These are phyloP conservation scores for Battus philenor DNA, from an alignment of 1,140 invertebrate genomes.

Conservation along the genomic window DNA sequence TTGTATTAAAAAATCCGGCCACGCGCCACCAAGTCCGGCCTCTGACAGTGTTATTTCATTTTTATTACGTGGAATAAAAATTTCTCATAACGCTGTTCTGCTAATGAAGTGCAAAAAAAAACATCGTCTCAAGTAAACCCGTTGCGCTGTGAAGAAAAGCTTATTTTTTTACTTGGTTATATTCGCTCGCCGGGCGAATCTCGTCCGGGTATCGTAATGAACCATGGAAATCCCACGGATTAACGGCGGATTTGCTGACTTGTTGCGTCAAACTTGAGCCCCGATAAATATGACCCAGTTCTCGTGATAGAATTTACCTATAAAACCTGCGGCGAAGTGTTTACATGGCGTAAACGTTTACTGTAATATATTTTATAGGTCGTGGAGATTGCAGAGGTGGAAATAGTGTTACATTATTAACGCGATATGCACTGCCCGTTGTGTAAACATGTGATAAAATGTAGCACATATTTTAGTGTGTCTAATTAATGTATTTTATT, in stretches of 20 bases:
- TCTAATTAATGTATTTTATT: no score
- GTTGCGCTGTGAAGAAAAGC: slow-evolving; percentile 1
- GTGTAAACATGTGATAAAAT: no score
- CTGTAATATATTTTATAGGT: slow-evolving; percentile 11
- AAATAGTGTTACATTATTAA: slow-evolving; percentile 2
- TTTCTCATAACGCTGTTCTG: not conserved
- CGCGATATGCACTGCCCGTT: no score
- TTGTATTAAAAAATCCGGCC: not conserved
- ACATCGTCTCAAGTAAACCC: not conserved
- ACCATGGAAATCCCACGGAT: slow-evolving; percentile 3
- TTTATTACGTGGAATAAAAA: slow-evolving; percentile 11
- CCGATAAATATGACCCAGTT: slow-evolving; percentile 17
- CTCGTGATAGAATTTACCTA: slow-evolving; percentile 13
- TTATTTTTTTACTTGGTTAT: slow-evolving; percentile 2
- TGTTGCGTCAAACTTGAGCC: slow-evolving; percentile 8
- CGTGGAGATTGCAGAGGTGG: not conserved
- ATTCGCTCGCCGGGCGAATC: not conserved
- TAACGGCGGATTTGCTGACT: slow-evolving; percentile 5
- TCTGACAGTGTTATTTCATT: slow-evolving; percentile 4
- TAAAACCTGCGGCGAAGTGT: slow-evolving; percentile 12
- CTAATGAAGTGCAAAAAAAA: slow-evolving; percentile 8
- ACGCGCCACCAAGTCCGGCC: not conserved
- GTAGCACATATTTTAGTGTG: no score
- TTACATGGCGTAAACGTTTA: not conserved
- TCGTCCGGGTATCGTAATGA: not conserved